A percentile compares a stretch with the other conserved stretches of the same genome.
These are phyloP conservation scores for Ara ararauna DNA, from an alignment of 2,797 vertebrate species.

Conservation along the genomic window DNA sequence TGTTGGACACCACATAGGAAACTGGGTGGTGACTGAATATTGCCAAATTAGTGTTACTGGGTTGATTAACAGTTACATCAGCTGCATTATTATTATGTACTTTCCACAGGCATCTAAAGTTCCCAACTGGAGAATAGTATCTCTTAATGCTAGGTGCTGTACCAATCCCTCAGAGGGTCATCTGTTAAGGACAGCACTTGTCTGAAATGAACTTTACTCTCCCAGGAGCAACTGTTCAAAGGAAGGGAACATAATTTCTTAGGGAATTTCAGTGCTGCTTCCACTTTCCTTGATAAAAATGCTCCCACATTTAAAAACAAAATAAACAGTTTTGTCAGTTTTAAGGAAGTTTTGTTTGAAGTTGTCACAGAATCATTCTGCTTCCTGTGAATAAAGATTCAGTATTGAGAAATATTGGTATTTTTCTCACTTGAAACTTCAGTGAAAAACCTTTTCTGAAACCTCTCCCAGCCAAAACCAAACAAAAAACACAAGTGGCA, in stretches of 20 bases:
- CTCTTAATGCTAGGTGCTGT: not conserved
- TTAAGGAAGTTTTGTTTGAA: not conserved
- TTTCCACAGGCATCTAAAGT: not conserved
- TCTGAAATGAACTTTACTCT: not conserved
- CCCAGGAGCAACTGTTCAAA: not conserved
- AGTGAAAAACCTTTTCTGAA: not conserved
- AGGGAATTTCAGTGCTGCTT: not conserved
- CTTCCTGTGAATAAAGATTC: not conserved
- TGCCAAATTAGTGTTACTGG: not conserved
- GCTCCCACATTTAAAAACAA: not conserved
- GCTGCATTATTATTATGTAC: not conserved
- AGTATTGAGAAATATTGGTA: not conserved
- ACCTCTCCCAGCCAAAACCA: not conserved
- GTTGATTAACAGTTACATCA: not conserved
- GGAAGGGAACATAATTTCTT: not conserved
- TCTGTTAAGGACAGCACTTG: not conserved
- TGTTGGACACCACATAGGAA: not conserved
- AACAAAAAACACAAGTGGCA: not conserved
- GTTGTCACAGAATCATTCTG: not conserved
- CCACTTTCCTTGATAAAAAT: not conserved
- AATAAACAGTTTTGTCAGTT: not conserved
- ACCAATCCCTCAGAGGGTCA: not conserved
- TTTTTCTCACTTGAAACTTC: not conserved
- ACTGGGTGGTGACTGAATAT: not conserved
- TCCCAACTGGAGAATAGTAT: not conserved